Conservation (phyloP, 2,113 vertebrate genomes). For the Pholis gunnellus region DNA sequence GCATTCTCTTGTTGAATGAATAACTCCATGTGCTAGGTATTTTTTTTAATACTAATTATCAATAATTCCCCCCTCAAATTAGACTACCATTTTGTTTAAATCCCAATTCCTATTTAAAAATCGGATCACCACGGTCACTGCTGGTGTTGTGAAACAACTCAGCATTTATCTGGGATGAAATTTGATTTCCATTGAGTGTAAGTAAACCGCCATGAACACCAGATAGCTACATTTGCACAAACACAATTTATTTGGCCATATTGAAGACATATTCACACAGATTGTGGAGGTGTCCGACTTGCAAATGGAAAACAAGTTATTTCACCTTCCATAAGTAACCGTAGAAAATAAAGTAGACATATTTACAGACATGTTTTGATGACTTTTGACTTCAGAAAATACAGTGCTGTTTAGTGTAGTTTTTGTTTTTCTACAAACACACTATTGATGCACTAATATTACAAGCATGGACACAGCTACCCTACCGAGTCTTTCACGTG, state of each 20-base stretch:
- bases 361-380: constrained; percentile 37
- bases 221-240: constrained; percentile 6
- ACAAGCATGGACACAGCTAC: constrained; percentile 16
- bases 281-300: constrained; percentile 11
- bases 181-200: neutral
- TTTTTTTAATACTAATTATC: neutral
- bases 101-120: neutral
- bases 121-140: no score
- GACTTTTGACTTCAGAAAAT: constrained; percentile 23
- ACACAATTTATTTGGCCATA: constrained; percentile 35
- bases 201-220: neutral
- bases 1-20: neutral
- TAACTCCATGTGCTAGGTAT: neutral
- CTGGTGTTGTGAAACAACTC: neutral
- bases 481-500: neutral
- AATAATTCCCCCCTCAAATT: neutral
- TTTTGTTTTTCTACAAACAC: constrained; percentile 25
- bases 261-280: constrained; percentile 5
- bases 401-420: constrained; percentile 10
- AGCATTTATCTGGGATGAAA: constrained; percentile 4
- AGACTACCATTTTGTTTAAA: neutral
- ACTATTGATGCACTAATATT: neutral
- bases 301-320: neutral
- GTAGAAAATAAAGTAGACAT: constrained; percentile 33
- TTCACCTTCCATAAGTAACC: neutral